phyloP scores from a whole-genome alignment of 2,113 vertebrate species.

The Ameiurus melas region DNA sequence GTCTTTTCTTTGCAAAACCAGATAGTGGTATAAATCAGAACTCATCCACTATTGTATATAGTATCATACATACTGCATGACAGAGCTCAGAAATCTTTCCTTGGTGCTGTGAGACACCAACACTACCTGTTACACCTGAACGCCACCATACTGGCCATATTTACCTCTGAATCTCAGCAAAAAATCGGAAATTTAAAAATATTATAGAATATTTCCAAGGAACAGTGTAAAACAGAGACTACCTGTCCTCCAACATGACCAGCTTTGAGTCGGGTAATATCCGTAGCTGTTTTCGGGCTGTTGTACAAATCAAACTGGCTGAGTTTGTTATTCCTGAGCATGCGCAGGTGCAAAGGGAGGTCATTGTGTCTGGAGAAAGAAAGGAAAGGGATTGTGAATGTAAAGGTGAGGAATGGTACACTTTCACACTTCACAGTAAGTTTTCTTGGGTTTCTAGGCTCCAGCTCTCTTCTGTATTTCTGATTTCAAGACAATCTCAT shows the following conservation, averaged over 20 bases:
- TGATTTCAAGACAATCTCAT: not conserved
- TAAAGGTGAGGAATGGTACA: not conserved
- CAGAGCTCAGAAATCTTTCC: not conserved
- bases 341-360: constrained; percentile 78
- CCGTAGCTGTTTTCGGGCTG: constrained; percentile 74
- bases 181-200: not conserved
- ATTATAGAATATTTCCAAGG: not conserved
- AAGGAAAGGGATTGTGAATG: not conserved
- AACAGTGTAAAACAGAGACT: constrained; percentile 37
- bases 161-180: not conserved
- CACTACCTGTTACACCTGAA: not conserved
- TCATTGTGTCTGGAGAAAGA: constrained; percentile 84
- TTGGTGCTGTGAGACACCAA: not conserved
- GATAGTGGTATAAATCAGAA: not conserved
- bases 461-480: not conserved
- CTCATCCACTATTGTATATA: not conserved
- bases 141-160: not conserved
- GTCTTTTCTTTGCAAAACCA: not conserved
- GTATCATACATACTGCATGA: not conserved
- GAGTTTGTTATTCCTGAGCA: constrained; percentile 70
- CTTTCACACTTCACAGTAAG: not conserved
- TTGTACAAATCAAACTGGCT: constrained; percentile 72
- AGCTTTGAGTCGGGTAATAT: constrained; percentile 76
- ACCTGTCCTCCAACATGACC: constrained; percentile 90
- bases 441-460: not conserved